Percentiles rank a stretch among this genome's conserved stretches.
Evolutionary conservation across 2,797 vertebrate species (phyloP).

Genomic region (Harpia harpyja): DNA sequence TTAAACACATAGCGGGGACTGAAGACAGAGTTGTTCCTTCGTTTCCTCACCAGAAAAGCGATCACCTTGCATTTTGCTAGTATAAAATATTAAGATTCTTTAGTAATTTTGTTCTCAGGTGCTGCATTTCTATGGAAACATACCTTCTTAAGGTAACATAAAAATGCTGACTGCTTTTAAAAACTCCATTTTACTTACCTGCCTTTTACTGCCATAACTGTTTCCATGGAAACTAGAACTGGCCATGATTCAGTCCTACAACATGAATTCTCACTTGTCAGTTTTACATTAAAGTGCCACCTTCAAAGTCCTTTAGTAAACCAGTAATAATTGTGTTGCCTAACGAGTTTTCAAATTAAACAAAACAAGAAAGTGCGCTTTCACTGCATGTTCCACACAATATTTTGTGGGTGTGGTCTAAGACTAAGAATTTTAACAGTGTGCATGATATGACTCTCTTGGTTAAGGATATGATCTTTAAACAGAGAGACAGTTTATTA

Average conservation of each 20-base stretch:
- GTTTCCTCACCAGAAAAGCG: neutral
- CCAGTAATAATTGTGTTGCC: conserved; percentile 1
- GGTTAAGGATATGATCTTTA: conserved; percentile 53
- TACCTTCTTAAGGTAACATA: neutral
- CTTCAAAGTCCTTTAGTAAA: conserved; percentile 34
- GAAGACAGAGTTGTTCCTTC: neutral
- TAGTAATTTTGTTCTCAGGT: neutral
- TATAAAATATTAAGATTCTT: neutral
- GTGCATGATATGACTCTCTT: conserved; percentile 31
- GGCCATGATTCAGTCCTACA: neutral
- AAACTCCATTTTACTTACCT: conserved; percentile 32
- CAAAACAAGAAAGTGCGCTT: conserved; percentile 2
- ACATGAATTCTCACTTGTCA: conserved; percentile 38
- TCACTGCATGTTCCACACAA: conserved; percentile 10
- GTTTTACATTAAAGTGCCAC: neutral
- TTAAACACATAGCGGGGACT: neutral
- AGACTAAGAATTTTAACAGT: conserved; percentile 48
- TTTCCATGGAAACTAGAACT: conserved; percentile 59
- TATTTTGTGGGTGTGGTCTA: conserved; percentile 47
- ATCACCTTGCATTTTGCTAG: neutral
- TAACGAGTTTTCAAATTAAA: conserved; percentile 19
- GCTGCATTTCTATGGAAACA: neutral
- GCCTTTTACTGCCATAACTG: conserved; percentile 15
- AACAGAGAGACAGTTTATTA: conserved; percentile 65
- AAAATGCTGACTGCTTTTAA: conserved; percentile 11